Evolutionary conservation across 2,888 invertebrate species (phyloP), one percentile per base, ranked within the genome.

Genomic region (Pyrrhia umbra): DNA sequence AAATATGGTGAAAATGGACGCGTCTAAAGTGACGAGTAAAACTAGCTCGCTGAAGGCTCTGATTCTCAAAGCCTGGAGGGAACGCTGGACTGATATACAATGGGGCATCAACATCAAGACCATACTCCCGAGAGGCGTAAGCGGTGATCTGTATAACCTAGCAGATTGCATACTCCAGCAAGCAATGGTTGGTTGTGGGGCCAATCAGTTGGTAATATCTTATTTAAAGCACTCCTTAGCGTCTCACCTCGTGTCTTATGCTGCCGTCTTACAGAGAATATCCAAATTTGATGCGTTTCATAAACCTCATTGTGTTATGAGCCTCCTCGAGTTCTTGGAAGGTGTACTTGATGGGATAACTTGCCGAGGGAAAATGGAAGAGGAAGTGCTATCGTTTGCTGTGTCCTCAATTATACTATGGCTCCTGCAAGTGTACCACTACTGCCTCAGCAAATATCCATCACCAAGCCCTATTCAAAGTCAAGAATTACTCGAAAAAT

Each of bases 71-170:
- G 99, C 99, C 49, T 99, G 99, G 99, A 96, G 98, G 80, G 99
- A 99, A 92, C 95, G 99, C 67, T 99, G 99, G 99, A 97, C 97
- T 1, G 99, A 99, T 90, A 96, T 98, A 45, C 98, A 98, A 91
- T 99, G 99, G 99, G 98, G 98, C 39, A 98, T 98, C 77, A 98
- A 98, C 85, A 98, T 99, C 59, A 99, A 99, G 95, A 97, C 97
- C n/a, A 98, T 97, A 75, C 91, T 97, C 66, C 98, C 98, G 0
- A 95, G 98, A 87, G 98, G 98, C n/a, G 98, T 98, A 1, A 98
- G 98, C 85, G 98, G 98, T n/a, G 98, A 98, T 94, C 97, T 98
- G n/a, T 98, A 98, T 88, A 98, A 98, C 92, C 94, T 98, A 79
- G 98, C 98, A 43, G 99, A 99, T 88, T 98, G 98, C 86, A 97